Base-by-base conservation (phyloP, 2,113 vertebrate genomes). In the Ptyas mucosa region DNA sequence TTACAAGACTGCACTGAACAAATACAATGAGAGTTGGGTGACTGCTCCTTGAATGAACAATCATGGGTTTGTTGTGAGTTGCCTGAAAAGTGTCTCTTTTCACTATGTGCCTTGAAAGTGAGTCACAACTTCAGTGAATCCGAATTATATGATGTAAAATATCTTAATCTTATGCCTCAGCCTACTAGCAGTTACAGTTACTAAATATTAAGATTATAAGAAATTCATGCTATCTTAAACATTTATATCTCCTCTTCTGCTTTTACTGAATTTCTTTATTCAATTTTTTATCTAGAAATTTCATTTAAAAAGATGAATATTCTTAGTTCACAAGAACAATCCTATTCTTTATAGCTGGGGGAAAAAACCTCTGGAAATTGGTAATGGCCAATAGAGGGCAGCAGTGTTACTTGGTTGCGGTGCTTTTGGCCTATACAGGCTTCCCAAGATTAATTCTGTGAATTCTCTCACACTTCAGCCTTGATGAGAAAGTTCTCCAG, bases 311-410 rank as follows among this genome's bases (percentile, higher is more conserved):
- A 51, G 8, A 24, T 55, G 6, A 20, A 86, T 86, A 86, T 12
- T 23, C 14, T 26, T 85, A 46, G 20, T 29, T 91, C 57, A 8
- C 8, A 3, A 18, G 61, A 64, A 21, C 18, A 75, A 21, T n/a
- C n/a, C 53, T 53, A 20, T 39, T 39, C 23, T n/a, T 29, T 29
- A n/a, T 39, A 23, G 12, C 0, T 81, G 23, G 1, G 9, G 21
- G 0, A 8, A 23, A 20, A 18, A n/a, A 39, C 26, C 12, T 12
- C 6, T 75, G 14, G 12, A 18, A 69, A 53, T 57, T 55, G 1
- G 15, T 26, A 8, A 18, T 46, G 95, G 87, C 94, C 97, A 85
- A 95, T 0, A 53, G 96, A 92, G 96, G 96, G 97, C 97, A 97
- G 95, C 93, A 94, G 92, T 64, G 91, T 6, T 23, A 53, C n/a